phyloP scores from a whole-genome alignment of 2,113 vertebrate species.

The Anguilla japonica region DNA sequence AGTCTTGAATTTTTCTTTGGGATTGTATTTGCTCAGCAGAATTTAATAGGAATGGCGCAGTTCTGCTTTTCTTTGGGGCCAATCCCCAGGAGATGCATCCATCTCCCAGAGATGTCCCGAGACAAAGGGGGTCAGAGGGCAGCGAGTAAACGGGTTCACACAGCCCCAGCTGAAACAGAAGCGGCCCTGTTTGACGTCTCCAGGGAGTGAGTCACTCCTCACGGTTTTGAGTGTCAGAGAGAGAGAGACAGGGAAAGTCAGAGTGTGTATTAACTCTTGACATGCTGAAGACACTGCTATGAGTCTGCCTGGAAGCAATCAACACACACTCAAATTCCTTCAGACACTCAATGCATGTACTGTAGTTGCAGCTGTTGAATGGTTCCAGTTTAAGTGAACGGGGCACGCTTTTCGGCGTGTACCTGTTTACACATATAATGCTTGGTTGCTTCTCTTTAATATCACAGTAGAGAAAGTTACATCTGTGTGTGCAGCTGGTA shows the following conservation, averaged over 20 bases:
- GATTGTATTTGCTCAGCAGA: slow-evolving; percentile 75
- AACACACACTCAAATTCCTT: background rate
- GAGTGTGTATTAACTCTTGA: slow-evolving; percentile 7
- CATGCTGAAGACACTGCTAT: background rate
- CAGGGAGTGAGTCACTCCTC: slow-evolving; percentile 62
- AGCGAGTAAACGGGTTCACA: slow-evolving; percentile 56
- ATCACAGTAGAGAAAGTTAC: background rate
- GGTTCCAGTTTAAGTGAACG: background rate
- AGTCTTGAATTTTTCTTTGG: slow-evolving; percentile 38
- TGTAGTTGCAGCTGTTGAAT: background rate
- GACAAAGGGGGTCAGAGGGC: slow-evolving; percentile 63
- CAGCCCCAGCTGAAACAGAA: slow-evolving; percentile 63
- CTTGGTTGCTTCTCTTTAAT: background rate
- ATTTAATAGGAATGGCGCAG: slow-evolving; percentile 70
- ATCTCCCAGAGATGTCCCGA: slow-evolving; percentile 67
- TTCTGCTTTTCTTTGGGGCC: slow-evolving; percentile 67
- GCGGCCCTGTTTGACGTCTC: slow-evolving; percentile 67
- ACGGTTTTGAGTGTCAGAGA: slow-evolving; percentile 26
- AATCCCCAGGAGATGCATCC: slow-evolving; percentile 73
- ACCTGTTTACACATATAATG: background rate
- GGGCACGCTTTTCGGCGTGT: background rate
- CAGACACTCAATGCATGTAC: background rate
- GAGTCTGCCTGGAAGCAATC: background rate
- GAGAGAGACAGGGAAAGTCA: slow-evolving; percentile 22
- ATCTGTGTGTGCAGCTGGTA: background rate